Evolutionary conservation across 2,113 vertebrate genomes (phyloP).

Genomic region (Labeo catla): DNA sequence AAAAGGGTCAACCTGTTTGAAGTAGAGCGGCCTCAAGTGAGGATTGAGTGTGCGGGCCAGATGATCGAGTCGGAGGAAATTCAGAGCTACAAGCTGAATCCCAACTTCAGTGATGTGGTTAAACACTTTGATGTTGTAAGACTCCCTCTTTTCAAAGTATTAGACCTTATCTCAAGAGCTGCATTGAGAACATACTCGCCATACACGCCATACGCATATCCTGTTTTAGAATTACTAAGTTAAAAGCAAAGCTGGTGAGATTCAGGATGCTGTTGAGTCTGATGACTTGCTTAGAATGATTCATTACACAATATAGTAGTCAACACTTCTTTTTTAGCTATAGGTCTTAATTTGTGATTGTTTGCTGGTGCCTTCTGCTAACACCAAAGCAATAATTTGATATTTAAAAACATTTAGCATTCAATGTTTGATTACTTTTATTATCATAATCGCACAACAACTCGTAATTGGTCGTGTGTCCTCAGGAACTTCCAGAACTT

Average conservation of each 20-base stretch:
- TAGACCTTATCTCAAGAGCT: conserved; percentile 17
- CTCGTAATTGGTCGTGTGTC: background rate
- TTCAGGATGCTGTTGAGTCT: background rate
- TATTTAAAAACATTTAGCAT: background rate
- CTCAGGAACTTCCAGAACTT: conserved; percentile 89
- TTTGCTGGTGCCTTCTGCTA: background rate
- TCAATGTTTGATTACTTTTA: background rate
- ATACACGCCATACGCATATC: background rate
- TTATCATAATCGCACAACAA: background rate
- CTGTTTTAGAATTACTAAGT: background rate
- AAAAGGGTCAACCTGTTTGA: conserved; percentile 89
- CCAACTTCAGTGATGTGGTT: conserved; percentile 89
- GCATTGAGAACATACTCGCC: background rate
- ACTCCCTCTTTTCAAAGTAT: background rate
- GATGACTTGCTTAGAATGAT: background rate
- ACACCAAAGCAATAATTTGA: background rate
- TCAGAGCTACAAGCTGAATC: conserved; percentile 78
- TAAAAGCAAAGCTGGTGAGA: conserved; percentile 10
- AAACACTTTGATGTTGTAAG: conserved; percentile 88
- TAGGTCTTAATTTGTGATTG: background rate
- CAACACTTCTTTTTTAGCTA: background rate
- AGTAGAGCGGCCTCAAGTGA: conserved; percentile 87
- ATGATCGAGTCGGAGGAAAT: conserved; percentile 90
- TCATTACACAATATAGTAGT: background rate
- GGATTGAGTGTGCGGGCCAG: conserved; percentile 86